Evolutionary conservation across 2,888 invertebrate species (phyloP).

Genomic region (Oligia strigilis): DNA sequence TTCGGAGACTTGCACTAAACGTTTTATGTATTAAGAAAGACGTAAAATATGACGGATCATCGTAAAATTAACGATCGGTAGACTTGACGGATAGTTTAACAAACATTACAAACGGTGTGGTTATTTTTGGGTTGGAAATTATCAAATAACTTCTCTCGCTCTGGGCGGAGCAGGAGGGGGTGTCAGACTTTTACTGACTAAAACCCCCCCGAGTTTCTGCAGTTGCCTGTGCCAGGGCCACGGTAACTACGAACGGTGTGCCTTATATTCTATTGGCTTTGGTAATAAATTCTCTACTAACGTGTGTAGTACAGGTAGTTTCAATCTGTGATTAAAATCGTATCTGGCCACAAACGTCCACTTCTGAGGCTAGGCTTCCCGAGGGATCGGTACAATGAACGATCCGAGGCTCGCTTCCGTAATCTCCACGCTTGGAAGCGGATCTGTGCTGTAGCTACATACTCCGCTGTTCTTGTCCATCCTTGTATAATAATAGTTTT

Average conservation of each 20-base stretch:
- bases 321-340: conserved; percentile 44
- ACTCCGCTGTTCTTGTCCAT: not conserved
- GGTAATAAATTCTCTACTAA: conserved; percentile 16
- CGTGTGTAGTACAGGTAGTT: conserved; percentile 6
- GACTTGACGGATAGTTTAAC: conserved; percentile 26
- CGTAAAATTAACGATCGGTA: conserved; percentile 41
- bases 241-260: no score
- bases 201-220: no score
- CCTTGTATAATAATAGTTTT: not conserved
- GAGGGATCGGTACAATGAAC: conserved; percentile 20
- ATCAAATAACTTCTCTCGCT: no score
- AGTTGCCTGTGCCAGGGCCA: no score
- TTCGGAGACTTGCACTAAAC: conserved; percentile 24
- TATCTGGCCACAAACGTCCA: conserved; percentile 28
- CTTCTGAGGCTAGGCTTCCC: conserved; percentile 18
- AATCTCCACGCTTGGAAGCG: conserved; percentile 39
- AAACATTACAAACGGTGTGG: conserved; percentile 16
- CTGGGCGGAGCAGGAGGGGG: no score
- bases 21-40: conserved; percentile 48
- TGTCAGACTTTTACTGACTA: no score
- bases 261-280: conserved; percentile 2
- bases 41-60: conserved; percentile 40
- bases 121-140: not conserved
- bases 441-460: conserved; percentile 7
- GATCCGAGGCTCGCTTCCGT: conserved; percentile 32